These are phyloP conservation scores for Xestia xanthographa DNA, from an alignment of 2,888 invertebrate genomes.

Conservation along the genomic window DNA sequence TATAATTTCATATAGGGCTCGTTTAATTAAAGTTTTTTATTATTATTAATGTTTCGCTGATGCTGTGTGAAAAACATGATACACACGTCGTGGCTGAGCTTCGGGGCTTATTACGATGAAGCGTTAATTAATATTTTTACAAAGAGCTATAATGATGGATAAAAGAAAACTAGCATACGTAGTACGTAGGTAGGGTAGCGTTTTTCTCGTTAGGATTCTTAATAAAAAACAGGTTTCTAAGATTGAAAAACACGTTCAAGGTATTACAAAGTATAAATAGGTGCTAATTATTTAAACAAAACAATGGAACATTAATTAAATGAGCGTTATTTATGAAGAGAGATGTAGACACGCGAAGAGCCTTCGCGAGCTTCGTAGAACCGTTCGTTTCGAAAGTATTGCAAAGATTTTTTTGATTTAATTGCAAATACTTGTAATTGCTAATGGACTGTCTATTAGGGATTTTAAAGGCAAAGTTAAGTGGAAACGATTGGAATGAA, in stretches of 20 bases:
- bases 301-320: constrained; percentile 29
- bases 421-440: constrained; percentile 51
- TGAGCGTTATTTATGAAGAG: constrained; percentile 26
- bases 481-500: constrained; percentile 17
- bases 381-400: constrained; percentile 24
- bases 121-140: constrained; percentile 22
- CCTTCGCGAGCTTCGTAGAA: constrained; percentile 11
- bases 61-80: constrained; percentile 6
- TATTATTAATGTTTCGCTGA: constrained; percentile 18
- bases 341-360: constrained; percentile 23
- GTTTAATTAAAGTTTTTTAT: constrained; percentile 39
- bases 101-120: constrained; percentile 7
- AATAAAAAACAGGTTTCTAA: not conserved
- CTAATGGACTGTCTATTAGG: constrained; percentile 50
- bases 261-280: constrained; percentile 11
- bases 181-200: not conserved
- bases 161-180: not conserved
- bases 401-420: constrained; percentile 24
- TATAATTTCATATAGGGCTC: constrained; percentile 48
- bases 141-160: not conserved
- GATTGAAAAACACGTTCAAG: not conserved
- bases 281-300: constrained; percentile 28
- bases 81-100: constrained; percentile 5
- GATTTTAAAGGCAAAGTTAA: constrained; percentile 27
- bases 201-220: not conserved